These are phyloP conservation scores for Serripes groenlandicus DNA, from an alignment of 2,888 invertebrate species.

Conservation along the genomic window DNA sequence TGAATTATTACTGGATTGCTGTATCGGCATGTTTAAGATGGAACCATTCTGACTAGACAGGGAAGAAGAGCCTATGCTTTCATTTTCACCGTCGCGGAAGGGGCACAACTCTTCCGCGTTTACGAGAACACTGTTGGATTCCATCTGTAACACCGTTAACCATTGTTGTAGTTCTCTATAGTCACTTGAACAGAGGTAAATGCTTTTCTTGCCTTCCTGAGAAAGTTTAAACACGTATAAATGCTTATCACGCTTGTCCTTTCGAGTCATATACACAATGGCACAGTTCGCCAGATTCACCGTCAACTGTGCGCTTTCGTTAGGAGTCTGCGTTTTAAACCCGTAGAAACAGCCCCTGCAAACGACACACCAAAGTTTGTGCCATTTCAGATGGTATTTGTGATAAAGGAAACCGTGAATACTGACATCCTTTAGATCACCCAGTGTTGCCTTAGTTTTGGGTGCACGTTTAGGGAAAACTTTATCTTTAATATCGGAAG, in stretches of 20 bases:
- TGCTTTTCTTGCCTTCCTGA: constrained; percentile 73
- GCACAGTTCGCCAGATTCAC: constrained; percentile 73
- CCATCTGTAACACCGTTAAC: constrained; percentile 78
- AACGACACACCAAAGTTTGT: constrained; percentile 78
- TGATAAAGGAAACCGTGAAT: constrained; percentile 71
- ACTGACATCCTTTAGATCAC: constrained; percentile 65
- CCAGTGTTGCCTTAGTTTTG: constrained; percentile 55
- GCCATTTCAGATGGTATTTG: constrained; percentile 74
- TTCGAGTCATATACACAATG: constrained; percentile 70
- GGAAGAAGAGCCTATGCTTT: constrained; percentile 45
- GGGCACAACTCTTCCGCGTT: constrained; percentile 48
- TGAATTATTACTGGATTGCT: not conserved
- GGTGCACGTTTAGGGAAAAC: constrained; percentile 66
- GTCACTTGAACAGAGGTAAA: constrained; percentile 75
- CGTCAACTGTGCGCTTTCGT: constrained; percentile 72
- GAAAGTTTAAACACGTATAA: constrained; percentile 77
- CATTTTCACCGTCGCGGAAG: constrained; percentile 43
- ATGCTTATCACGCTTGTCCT: constrained; percentile 71
- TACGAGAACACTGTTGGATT: constrained; percentile 72
- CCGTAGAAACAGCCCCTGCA: constrained; percentile 78
- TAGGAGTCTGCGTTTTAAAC: constrained; percentile 73
- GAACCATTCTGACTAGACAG: constrained; percentile 59
- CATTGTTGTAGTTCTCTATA: constrained; percentile 74
- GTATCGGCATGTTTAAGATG: constrained; percentile 27
- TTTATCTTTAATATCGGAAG: constrained; percentile 78